Evolutionary conservation across 2,113 vertebrate species (phyloP).

Genomic region (Phaethon lepturus): DNA sequence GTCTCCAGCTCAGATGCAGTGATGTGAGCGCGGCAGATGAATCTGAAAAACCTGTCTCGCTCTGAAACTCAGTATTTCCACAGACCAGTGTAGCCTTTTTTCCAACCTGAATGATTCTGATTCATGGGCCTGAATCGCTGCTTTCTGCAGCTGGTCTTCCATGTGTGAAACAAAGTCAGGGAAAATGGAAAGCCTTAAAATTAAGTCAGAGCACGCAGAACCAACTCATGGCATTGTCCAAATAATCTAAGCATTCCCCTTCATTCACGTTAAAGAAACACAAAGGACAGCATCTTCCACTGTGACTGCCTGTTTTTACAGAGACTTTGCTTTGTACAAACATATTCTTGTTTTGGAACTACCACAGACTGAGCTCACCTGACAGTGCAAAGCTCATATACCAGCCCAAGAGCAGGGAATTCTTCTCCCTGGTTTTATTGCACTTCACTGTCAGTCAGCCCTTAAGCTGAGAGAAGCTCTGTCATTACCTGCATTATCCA

Average conservation of each 20-base stretch:
- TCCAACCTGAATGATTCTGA: no score
- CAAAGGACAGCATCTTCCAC: background rate
- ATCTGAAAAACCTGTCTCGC: background rate
- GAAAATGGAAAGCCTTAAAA: background rate
- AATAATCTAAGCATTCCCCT: background rate
- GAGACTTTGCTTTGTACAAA: conserved; percentile 13
- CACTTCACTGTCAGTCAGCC: background rate
- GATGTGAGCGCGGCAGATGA: background rate
- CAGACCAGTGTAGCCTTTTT: background rate
- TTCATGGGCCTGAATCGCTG: background rate
- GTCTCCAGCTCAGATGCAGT: background rate
- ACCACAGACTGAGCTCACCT: background rate
- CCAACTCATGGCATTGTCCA: background rate
- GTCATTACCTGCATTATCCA: background rate
- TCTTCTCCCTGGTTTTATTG: background rate
- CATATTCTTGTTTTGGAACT: background rate
- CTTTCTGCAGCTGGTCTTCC: background rate
- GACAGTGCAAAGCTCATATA: background rate
- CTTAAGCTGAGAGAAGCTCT: background rate
- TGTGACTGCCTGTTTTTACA: conserved; percentile 41
- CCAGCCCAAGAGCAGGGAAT: conserved; percentile 1
- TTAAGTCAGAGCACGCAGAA: background rate
- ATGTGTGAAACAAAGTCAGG: background rate
- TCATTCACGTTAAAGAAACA: background rate
- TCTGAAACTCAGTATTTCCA: background rate